Base-by-base conservation (phyloP, 2,113 vertebrate species). In the Saguinus imperator region DNA sequence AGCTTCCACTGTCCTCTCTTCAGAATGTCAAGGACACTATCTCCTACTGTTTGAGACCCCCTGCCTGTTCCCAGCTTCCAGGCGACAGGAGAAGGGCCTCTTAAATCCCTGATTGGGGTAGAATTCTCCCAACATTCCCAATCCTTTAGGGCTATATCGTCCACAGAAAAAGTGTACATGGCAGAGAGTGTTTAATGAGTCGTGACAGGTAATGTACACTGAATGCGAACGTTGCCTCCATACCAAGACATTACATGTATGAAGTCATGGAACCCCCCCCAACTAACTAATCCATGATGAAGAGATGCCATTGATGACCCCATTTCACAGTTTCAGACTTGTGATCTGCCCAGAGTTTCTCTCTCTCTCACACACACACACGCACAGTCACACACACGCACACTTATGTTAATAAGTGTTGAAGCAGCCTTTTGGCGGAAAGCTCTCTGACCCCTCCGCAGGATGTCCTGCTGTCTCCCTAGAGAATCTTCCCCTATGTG, bases 161-260 rank as follows among this genome's bases (percentile, higher is more conserved):
- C 9, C 21, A 11, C 25, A 8, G 45, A 13, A 66, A 86, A 87
- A 57, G 4, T 8, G 1, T 17, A 50, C 61, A 94, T 16, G 55
- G 25, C 18, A 58, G 25, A 82, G 27, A 37, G 17, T 43, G 13
- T 66, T 83, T 48, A n/a, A 5, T 43, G 8, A 1, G 43, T 14
- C 32, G 17, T 16, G 79, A 66, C 8, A 16, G 0, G 8, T 61
- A 29, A 43, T 12, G 8, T 16, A 10, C 43, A 48, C 32, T 64
- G 37, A 89, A 75, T 25, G 2, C 8, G 82, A 84, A 50, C 1
- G 1, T 2, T 3, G 4, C 4, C 25, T 64, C 45, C 14, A 16
- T 1, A 23, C 37, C n/a, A 27, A 37, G 27, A 75, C 5, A 0
- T 11, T 16, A 12, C 6, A 27, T 12, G 27, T 1, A 21, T 29